Evolutionary conservation across 2,797 vertebrate genomes (phyloP).

Genomic region (Zalophus californianus): DNA sequence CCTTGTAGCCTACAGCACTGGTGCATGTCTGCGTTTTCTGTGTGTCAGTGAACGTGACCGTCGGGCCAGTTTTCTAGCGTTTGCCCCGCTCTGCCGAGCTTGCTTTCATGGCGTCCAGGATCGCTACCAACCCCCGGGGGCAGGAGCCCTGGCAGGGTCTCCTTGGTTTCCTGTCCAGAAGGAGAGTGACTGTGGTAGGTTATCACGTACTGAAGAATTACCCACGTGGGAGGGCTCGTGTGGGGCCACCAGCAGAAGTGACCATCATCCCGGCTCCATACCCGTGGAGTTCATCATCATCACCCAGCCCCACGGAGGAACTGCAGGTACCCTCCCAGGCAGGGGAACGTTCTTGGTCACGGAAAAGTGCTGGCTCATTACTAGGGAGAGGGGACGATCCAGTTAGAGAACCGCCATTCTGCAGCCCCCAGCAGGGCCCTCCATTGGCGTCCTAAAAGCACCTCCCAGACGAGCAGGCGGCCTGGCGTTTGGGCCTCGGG

Average conservation of each 20-base stretch:
- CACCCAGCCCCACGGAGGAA: rapidly evolving
- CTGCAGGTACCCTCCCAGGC: background rate
- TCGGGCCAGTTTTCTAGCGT: background rate
- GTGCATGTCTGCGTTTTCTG: background rate
- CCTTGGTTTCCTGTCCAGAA: background rate
- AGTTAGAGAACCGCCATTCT: background rate
- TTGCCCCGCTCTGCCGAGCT: background rate
- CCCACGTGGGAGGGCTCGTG: background rate
- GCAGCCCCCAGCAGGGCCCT: background rate
- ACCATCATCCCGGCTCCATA: background rate
- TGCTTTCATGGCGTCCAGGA: background rate
- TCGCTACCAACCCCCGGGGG: no score
- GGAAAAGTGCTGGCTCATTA: rapidly evolving
- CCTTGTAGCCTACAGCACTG: background rate
- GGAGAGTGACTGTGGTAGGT: background rate
- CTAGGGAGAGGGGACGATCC: background rate
- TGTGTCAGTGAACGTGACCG: background rate
- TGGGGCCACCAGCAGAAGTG: background rate
- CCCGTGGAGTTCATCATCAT: background rate
- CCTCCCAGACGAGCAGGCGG: no score
- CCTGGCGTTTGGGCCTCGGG: background rate
- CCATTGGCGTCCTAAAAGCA: background rate
- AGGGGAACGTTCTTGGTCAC: background rate
- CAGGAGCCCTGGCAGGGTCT: background rate
- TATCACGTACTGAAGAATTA: background rate